Conservation (phyloP, 2,888 invertebrate genomes). For the Gymnoscelis rufifasciata region DNA sequence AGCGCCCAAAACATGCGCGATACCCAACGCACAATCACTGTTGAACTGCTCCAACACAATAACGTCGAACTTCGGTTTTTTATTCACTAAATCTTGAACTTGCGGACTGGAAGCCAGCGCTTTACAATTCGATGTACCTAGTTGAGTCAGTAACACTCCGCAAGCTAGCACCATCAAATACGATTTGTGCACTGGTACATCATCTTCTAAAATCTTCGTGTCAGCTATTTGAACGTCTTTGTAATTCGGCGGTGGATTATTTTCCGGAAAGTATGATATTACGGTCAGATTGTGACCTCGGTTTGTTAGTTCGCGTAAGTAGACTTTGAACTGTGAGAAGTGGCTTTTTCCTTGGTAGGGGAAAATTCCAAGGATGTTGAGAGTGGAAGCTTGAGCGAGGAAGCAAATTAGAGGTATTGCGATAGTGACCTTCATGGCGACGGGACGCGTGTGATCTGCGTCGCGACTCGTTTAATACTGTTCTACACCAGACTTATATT, state of each 20-base stretch:
- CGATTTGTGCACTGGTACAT: constrained; percentile 39
- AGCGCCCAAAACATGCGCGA: constrained; percentile 81
- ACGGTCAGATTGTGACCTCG: constrained; percentile 84
- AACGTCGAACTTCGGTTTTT: constrained; percentile 80
- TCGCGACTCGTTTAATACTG: not conserved
- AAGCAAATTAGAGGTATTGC: constrained; percentile 33
- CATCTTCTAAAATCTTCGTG: constrained; percentile 39
- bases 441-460: not conserved
- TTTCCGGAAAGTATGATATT: constrained; percentile 81
- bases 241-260: constrained; percentile 73
- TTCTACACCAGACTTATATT: no score
- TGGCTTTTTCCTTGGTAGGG: constrained; percentile 85
- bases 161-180: constrained; percentile 38
- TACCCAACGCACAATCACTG: constrained; percentile 83
- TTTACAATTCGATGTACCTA: constrained; percentile 57
- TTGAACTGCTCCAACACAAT: constrained; percentile 85
- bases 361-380: constrained; percentile 82
- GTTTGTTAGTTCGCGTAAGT: constrained; percentile 78
- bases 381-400: constrained; percentile 29
- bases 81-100: constrained; percentile 58
- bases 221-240: constrained; percentile 65
- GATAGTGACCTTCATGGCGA: constrained; percentile 37
- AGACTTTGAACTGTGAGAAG: constrained; percentile 81
- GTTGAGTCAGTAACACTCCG: constrained; percentile 36
- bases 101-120: constrained; percentile 48